Conservation (phyloP, 1,140 invertebrate genomes). For the Brachionus rotundiformis region DNA sequence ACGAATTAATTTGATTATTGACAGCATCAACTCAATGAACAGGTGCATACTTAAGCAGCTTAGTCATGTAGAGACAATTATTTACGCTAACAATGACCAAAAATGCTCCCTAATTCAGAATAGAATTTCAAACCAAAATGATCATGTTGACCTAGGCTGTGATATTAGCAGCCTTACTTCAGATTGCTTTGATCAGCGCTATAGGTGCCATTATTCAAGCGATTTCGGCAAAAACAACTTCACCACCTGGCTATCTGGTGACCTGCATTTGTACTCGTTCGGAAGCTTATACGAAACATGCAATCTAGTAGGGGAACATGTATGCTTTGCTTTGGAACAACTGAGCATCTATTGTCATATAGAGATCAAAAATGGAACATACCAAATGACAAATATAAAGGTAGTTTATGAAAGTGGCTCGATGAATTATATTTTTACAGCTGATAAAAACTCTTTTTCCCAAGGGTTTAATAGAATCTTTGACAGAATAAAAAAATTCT, state of each 20-base stretch:
- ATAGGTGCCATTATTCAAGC: neutral
- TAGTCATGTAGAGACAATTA: neutral
- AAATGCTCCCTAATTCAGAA: neutral
- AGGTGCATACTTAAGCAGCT: constrained; percentile 17
- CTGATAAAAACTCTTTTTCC: neutral
- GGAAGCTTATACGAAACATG: neutral
- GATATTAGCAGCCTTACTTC: neutral
- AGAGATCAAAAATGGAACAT: neutral
- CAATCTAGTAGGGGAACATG: neutral
- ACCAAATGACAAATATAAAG: neutral
- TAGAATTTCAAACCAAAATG: neutral
- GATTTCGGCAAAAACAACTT: constrained; percentile 7
- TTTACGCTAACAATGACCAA: neutral
- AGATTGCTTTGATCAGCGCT: neutral
- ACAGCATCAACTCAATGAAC: neutral
- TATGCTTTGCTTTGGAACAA: neutral
- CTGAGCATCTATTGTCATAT: neutral
- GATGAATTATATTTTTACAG: neutral
- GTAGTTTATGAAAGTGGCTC: neutral
- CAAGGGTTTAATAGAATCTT: neutral
- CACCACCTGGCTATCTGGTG: neutral
- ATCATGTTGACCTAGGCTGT: neutral
- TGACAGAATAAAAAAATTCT: neutral
- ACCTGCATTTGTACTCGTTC: constrained; percentile 1
- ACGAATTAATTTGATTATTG: neutral